Base-by-base conservation (phyloP, 2,888 invertebrate species). In the Ashinkailepas kermadecensis region DNA sequence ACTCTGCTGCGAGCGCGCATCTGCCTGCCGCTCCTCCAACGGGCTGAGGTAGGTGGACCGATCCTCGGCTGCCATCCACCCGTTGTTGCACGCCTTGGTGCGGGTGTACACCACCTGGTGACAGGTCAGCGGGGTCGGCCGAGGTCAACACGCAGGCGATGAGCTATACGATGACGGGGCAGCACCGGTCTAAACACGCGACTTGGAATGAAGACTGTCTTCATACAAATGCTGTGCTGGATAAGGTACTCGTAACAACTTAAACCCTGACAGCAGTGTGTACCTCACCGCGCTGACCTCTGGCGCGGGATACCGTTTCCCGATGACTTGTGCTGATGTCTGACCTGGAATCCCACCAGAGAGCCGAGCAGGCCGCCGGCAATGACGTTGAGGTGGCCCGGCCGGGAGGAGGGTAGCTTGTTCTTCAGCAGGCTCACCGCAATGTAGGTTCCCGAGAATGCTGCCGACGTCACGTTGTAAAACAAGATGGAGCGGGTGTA, bases 61-160 rank as follows among this genome's bases (percentile, higher is more conserved):
- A 82, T 87, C 86, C 84, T 89, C 89, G 23, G 86, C 86, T 62
- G 89, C 88, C 87, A 89, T 87, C 89, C 89, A 89, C 79, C 87
- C 87, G 21, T 88, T 87, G 85, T 89, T 88, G 83, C 89, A 89
- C n/a, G 87, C 85, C 83, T 86, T 87, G 0, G 88, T 88, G 23
- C 88, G 86, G 0, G 25, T 54, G 54, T 74, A 74, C 54, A 74
- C 74, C 54, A 74, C 54, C 74, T 74, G 74, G 7, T 2, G 11
- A 23, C 39, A 39, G 39, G 39, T 39, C 39, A 39, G 39, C 39
- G 1, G 39, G 39, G 39, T 39, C 39, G 39, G 39, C 39, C 39
- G 39, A 39, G 39, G 39, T 39, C 39, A 39, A 39, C 39, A 39
- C 39, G 39, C 39, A 39, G 39, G 39, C 39, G 39, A 39, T 39